Evolutionary conservation across 2,797 vertebrate genomes (phyloP), one percentile per base, ranked within the genome.

Genomic region (Pangasius mekongensis): DNA sequence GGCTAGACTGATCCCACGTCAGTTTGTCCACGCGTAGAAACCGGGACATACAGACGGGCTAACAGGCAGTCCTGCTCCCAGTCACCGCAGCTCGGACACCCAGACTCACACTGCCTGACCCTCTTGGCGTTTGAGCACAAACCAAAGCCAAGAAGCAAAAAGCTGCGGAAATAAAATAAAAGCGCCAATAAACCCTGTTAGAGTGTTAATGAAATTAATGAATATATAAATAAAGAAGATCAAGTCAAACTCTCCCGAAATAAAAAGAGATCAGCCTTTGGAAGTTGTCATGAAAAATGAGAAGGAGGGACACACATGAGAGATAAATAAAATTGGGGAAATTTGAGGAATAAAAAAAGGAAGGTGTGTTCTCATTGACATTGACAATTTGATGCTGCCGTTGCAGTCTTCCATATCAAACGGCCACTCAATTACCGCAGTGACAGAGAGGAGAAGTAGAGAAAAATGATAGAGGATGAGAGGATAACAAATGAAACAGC

Each of bases 131-230:
- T 95, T 96, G 97, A 95, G 94, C 94, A 96, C 88, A 90, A 92
- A 95, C 94, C 95, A 95, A 96, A 96, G 96, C 97, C 97, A 96
- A 96, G 95, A 96, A 96, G 96, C 95, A 96, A 94, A 95, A 88
- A 95, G 97, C 95, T 93, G 95, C 93, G 93, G 95, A 95, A 96
- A 84, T 84, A 47, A 83, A 83, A 83, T 30, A 67, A 66, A 95
- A 95, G 97, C 91, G 94, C 92, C 95, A 96, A 95, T 87, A 95
- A 95, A 93, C 96, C 96, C 96, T 94, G 96, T 97, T 96, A 96
- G 96, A 97, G 96, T 97, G 97, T 97, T 96, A 96, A 94, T 93
- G 91, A 93, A 95, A 93, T 87, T 90, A 94, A 94, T 90, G 90
- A 89, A 91, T 84, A 64, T 81, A 88, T 71, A 87, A 85, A 91